Evolutionary conservation across 1,140 invertebrate species (phyloP).

Genomic region (Drosophila saltans): DNA sequence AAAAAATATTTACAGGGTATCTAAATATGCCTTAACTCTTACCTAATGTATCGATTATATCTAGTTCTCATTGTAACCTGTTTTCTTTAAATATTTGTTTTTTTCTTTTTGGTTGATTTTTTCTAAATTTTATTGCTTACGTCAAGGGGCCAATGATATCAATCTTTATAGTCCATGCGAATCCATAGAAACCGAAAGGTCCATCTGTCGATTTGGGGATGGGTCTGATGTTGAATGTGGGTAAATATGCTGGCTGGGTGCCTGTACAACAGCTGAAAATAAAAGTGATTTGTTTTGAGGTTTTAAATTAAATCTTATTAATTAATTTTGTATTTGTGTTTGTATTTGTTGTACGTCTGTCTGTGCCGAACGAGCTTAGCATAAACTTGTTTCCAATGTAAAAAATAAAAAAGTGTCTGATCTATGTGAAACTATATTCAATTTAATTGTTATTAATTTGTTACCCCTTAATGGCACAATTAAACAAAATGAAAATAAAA

Average conservation of each 20-base stretch:
- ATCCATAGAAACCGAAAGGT: slow-evolving; percentile 66
- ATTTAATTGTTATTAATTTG: slow-evolving; percentile 76
- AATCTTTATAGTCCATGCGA: slow-evolving; percentile 71
- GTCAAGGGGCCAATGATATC: slow-evolving; percentile 68
- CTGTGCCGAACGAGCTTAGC: slow-evolving; percentile 27
- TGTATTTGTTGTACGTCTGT: slow-evolving; percentile 6
- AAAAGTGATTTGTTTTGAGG: slow-evolving; percentile 70
- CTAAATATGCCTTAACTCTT: not conserved
- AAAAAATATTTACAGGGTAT: not conserved
- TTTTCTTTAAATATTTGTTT: slow-evolving; percentile 25
- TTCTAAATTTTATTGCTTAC: slow-evolving; percentile 37
- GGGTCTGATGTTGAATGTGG: slow-evolving; percentile 26
- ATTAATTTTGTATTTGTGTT: slow-evolving; percentile 25
- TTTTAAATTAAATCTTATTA: slow-evolving; percentile 32
- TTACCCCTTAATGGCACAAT: slow-evolving; percentile 71
- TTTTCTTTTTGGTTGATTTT: slow-evolving; percentile 7
- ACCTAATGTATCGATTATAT: not conserved
- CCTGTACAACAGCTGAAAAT: slow-evolving; percentile 58
- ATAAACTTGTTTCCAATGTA: slow-evolving; percentile 49
- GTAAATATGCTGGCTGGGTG: slow-evolving; percentile 39
- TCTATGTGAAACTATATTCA: slow-evolving; percentile 42
- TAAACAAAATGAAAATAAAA: slow-evolving; percentile 52
- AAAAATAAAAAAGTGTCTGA: slow-evolving; percentile 31
- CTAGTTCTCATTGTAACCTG: slow-evolving; percentile 64
- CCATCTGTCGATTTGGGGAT: slow-evolving; percentile 60